Evolutionary conservation across 1,140 invertebrate species (phyloP).

Genomic region (Lysiphlebus fabarum): DNA sequence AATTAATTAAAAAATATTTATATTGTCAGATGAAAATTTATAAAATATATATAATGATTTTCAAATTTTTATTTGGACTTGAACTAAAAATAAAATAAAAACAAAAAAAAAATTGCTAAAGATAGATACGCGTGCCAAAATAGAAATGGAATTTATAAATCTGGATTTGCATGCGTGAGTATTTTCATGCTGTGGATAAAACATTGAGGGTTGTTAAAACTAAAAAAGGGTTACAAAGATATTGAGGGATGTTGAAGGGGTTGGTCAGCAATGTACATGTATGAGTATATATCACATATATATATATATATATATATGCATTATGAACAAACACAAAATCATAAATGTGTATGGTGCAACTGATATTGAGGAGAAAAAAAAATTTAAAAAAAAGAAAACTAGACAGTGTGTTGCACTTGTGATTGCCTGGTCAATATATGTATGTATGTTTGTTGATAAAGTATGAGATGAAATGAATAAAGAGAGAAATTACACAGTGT

Average conservation of each 20-base stretch:
- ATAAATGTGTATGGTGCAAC: not conserved
- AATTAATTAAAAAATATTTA: no score
- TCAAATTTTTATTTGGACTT: not conserved
- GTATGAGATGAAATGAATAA: no score
- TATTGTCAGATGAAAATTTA: conserved; percentile 13
- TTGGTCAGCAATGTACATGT: no score
- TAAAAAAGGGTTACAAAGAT: not conserved
- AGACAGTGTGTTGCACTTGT: not conserved
- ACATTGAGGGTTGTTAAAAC: not conserved
- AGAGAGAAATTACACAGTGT: no score
- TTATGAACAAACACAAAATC: no score
- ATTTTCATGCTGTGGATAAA: conserved; percentile 30
- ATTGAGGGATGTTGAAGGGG: not conserved
- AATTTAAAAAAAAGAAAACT: no score
- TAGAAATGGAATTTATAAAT: conserved; percentile 1
- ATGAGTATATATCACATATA: no score
- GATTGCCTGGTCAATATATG: not conserved
- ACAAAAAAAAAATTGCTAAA: not conserved
- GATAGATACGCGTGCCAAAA: conserved; percentile 9
- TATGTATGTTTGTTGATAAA: not conserved
- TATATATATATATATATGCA: no score
- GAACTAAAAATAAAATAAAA: not conserved
- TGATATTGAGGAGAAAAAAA: not conserved
- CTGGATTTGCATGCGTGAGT: not conserved
- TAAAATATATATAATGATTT: not conserved